Percentiles rank a stretch among this genome's conserved stretches.
Conservation (phyloP, 2,797 vertebrate genomes). For the Sarcoramphus papa region DNA sequence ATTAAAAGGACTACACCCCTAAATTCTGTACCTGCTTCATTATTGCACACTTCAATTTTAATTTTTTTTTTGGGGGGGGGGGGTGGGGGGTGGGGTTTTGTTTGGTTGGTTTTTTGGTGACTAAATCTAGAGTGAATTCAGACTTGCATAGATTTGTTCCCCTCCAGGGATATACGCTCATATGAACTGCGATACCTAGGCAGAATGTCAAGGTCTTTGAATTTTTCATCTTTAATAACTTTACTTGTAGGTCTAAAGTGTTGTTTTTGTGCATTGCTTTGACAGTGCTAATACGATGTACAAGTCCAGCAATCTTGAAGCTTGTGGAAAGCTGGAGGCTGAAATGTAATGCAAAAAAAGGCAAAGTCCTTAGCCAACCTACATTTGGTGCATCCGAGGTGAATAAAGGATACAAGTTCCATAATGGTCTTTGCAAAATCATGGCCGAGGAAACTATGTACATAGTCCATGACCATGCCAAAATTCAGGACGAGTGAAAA, state of each 20-base stretch:
- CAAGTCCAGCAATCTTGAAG: not conserved
- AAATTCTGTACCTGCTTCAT: not conserved
- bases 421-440: not conserved
- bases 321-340: not conserved
- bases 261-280: not conserved
- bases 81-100: not conserved
- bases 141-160: not conserved
- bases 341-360: not conserved
- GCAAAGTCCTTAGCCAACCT: not conserved
- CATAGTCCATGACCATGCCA: not conserved
- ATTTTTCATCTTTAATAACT: not conserved
- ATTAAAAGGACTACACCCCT: fast-evolving
- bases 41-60: not conserved
- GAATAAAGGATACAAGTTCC: not conserved
- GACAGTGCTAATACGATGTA: not conserved
- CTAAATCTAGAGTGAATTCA: not conserved
- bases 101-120: not conserved
- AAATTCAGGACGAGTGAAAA: not conserved
- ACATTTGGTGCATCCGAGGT: not conserved
- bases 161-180: not conserved
- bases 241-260: not conserved
- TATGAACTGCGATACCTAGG: not conserved
- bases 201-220: not conserved
- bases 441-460: fast-evolving
- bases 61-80: not conserved